Base-by-base conservation (phyloP, 2,888 invertebrate species). In the Phrixothrix hirtus region DNA sequence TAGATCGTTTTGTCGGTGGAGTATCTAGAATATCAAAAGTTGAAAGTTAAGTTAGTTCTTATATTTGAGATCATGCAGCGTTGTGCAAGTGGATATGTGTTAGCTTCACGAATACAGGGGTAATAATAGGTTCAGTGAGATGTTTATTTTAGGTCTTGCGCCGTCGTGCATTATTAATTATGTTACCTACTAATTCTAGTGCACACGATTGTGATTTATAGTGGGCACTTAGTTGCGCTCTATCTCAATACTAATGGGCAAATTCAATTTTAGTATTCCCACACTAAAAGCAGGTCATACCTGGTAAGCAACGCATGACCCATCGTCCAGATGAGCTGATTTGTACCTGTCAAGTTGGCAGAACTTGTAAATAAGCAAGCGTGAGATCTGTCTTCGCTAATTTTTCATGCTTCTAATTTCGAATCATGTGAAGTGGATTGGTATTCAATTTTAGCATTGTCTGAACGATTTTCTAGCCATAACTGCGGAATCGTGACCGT, bases 211-310 rank as follows among this genome's bases (percentile, higher is more conserved):
- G 35, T 55, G 46, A 55, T 55, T 46, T 55, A 55, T 55, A 48
- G 39, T 35, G 42, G 32, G 30, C 29, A 35, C 36, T 42, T 30
- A 29, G 31, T 29, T 42, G 41, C 26, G 30, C 45, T 54, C 29
- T 26, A 49, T 49, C 49, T 34, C 48, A 54, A 45, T 49, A 37
- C 46, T 52, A 56, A 56, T 43, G 43, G 45, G 44, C 43, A 44
- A 52, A 56, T 56, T 56, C 52, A 56, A 56, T 56, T 56, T 52
- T 38, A 52, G 39, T 44, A 56, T 56, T 56, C 56, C 56, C 56
- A 56, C 56, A 56, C 48, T 49, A 49, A 56, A 21, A 56, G 39
- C 52, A 49, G 56, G 56, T 52, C 56, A 56, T 46, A 46, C 31
- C 35, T 46, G 36, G 50, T 45, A 39, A 48, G 36, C 44, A 44